A percentile compares a stretch with the other conserved stretches of the same genome.
phyloP scores from a whole-genome alignment of 2,113 vertebrate species.

The Eulemur rufifrons region DNA sequence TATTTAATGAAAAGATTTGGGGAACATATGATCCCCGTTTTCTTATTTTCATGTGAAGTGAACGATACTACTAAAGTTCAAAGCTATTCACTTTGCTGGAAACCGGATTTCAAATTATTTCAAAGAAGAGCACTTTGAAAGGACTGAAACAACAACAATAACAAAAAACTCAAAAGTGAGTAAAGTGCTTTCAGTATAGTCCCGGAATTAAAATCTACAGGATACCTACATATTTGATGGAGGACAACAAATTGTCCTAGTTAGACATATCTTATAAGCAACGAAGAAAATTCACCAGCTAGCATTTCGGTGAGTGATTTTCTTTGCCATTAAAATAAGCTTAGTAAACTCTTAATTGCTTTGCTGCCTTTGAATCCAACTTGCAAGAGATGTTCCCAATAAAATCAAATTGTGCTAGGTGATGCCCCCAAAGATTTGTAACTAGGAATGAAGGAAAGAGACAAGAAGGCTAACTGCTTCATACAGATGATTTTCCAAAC shows the following conservation, averaged over 20 bases:
- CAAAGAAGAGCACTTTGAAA: not conserved
- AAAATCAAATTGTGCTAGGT: not conserved
- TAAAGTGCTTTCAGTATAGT: not conserved
- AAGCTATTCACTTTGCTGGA: not conserved
- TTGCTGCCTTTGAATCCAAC: slow-evolving; percentile 23
- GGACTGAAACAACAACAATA: not conserved
- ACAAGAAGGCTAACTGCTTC: not conserved
- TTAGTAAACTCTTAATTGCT: slow-evolving; percentile 45
- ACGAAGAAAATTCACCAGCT: slow-evolving; percentile 43
- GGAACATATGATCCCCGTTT: not conserved
- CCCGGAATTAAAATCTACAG: not conserved
- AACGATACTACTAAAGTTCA: not conserved
- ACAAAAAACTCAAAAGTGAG: not conserved
- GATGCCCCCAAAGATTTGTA: not conserved
- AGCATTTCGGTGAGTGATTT: not conserved
- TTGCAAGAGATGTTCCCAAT: not conserved
- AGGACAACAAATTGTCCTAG: slow-evolving; percentile 35
- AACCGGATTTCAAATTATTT: not conserved
- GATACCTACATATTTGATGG: not conserved
- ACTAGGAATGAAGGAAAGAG: not conserved
- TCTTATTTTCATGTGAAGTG: not conserved
- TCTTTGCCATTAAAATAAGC: slow-evolving; percentile 52
- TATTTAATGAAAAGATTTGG: not conserved
- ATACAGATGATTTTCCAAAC: not conserved
- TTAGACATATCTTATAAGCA: slow-evolving; percentile 40